Base-by-base conservation (phyloP, 2,888 invertebrate species). In the Aphidius colemani region DNA sequence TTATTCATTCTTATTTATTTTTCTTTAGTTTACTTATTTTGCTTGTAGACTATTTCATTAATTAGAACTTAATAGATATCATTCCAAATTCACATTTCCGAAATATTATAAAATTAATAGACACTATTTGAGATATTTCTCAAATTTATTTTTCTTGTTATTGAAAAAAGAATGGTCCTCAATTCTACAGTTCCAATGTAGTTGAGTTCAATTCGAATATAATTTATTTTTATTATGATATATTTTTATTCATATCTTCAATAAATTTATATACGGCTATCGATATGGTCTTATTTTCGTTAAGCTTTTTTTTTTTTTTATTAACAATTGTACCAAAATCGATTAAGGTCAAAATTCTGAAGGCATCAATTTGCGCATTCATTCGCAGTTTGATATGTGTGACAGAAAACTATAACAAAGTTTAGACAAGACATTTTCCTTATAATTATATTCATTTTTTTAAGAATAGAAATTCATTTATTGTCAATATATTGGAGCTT, bases 171-270 rank as follows among this genome's bases (percentile, higher is more conserved):
- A 30, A 40, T 7, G 58, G 46, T 39, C 39, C 62, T 9, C 67
- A 68, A 62, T 66, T 66, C 71, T 70, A 71, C 71, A 72, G 69
- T 73, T 75, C 71, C 70, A 70, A 69, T 70, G 71, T 72, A 72
- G 72, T 69, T 64, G 68, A 59, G n/a, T 44, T 50, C 30, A 57
- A 61, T 51, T n/a, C 41, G 39, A 9, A n/a, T 44, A 51, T 51
- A 11, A 13, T 11, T 40, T 9, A 45, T 58, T 48, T 53, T 53
- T 53, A 30, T 39, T 18, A 40, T 30, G 30, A 30, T 30, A 30
- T 30, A 30, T 30, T 30, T 30, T 30, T 30, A 30, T 30, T 30
- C 3, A 30, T 30, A 30, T 30, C 30, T 30, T 30, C 30, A 30
- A 30, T 30, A 30, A 30, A 30, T 30, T 30, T 30, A 30, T 30